Base-by-base conservation (phyloP, 2,888 invertebrate species). In the Tyria jacobaeae region DNA sequence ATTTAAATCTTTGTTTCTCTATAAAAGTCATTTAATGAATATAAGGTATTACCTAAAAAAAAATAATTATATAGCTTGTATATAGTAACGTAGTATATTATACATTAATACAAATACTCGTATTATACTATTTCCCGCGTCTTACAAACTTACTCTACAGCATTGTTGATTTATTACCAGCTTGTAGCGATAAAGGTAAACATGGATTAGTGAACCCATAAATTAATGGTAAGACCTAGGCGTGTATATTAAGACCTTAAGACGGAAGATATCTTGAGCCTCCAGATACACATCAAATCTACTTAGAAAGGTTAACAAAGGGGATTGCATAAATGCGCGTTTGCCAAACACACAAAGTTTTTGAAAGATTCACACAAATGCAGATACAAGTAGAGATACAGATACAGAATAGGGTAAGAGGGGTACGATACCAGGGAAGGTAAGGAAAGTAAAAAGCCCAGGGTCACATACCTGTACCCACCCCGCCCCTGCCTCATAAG, bases 131-230 rank as follows among this genome's bases (percentile, higher is more conserved):
- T 17, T 34, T 51, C 12, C 51, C 17, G n/a, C 21, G 55, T 17
- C 55, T 39, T 37, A 53, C 6, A 24, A 44, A 53, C 12, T 4
- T 10, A 27, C 9, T 56, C 17, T 63, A 62, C 54, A 56, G 35
- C 27, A 52, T 57, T 63, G 64, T 66, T 66, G 64, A 75, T 73
- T 75, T 75, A 75, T 67, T 60, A 62, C 21, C 50, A 65, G 60
- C 56, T 64, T 58, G 57, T 60, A 54, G 47, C 54, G 57, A 61
- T 73, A 67, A 63, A 70, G 50, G 52, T 56, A 67, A 75, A 67
- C 48, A 63, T 24, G 58, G 60, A 64, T 71, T 67, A 71, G 47
- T 50, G 60, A 68, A 61, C 44, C 64, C 63, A 75, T 75, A 75
- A 62, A 73, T 75, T 75, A 71, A 24, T 27, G 48, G 51, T 47